A percentile compares a stretch with the other conserved stretches of the same genome.
Conservation (phyloP, 2,797 vertebrate genomes). For the Remorina albescens region DNA sequence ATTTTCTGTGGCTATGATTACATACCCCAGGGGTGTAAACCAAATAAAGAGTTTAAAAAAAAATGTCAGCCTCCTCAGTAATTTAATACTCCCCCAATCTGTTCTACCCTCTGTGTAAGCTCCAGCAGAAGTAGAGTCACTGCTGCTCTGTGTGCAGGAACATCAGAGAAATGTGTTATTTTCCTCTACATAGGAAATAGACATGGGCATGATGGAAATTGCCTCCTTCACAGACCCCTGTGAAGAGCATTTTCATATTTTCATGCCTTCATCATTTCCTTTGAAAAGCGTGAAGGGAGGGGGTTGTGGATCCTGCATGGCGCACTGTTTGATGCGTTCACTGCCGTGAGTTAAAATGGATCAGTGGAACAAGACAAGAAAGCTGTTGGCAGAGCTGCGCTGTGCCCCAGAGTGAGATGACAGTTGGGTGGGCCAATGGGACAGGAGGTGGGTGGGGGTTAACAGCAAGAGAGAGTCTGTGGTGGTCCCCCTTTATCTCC, state of each 20-base stretch:
- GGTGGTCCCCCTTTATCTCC: constrained; percentile 68
- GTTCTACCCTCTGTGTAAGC: constrained; percentile 70
- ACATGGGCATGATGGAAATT: constrained; percentile 81
- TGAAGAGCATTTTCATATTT: constrained; percentile 86
- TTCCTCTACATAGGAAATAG: constrained; percentile 74
- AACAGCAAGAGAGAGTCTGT: constrained; percentile 47
- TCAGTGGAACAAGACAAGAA: constrained; percentile 78
- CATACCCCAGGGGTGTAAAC: constrained; percentile 76
- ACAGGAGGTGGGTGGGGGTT: constrained; percentile 68
- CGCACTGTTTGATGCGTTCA: constrained; percentile 76
- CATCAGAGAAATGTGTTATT: constrained; percentile 79
- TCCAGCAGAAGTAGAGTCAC: constrained; percentile 63
- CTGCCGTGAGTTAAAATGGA: constrained; percentile 74
- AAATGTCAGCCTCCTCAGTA: constrained; percentile 69
- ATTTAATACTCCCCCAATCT: constrained; percentile 76
- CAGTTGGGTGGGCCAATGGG: constrained; percentile 69
- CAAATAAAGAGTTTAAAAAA: constrained; percentile 74
- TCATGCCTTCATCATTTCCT: constrained; percentile 82
- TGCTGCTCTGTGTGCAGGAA: constrained; percentile 72
- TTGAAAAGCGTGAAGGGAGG: constrained; percentile 74
- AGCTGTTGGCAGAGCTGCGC: constrained; percentile 61
- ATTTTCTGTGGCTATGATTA: constrained; percentile 77
- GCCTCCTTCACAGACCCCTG: constrained; percentile 82
- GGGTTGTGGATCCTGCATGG: constrained; percentile 60
- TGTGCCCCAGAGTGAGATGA: constrained; percentile 66